These are phyloP conservation scores for Hepsetus odoe DNA, from an alignment of 2,113 vertebrate genomes.

Conservation along the genomic window DNA sequence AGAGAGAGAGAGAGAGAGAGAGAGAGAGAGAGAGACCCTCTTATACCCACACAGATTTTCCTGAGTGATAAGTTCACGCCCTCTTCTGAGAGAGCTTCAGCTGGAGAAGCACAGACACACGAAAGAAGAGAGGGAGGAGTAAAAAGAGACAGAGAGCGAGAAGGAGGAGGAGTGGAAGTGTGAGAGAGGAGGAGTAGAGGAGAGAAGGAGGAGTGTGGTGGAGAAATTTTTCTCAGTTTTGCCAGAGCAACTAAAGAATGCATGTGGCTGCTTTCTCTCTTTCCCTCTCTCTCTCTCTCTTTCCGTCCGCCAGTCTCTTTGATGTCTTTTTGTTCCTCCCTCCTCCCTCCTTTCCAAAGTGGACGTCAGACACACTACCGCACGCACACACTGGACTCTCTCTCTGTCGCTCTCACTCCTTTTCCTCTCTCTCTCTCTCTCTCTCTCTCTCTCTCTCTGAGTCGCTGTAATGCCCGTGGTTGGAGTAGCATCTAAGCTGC, in stretches of 20 bases:
- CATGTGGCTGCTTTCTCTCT: slow-evolving; percentile 68
- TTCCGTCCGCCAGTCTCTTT: slow-evolving; percentile 32
- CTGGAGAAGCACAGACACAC: not conserved
- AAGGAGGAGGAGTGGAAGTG: slow-evolving; percentile 63
- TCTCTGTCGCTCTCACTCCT: slow-evolving; percentile 10
- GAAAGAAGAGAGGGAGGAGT: not conserved
- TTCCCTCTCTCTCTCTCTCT: slow-evolving; percentile 53
- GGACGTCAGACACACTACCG: slow-evolving; percentile 53
- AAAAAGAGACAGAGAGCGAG: not conserved
- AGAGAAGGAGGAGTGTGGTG: slow-evolving; percentile 64
- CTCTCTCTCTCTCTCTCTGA: slow-evolving; percentile 24
- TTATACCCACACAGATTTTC: slow-evolving; percentile 10
- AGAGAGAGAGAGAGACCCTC: slow-evolving; percentile 55
- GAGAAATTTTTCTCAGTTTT: slow-evolving; percentile 69
- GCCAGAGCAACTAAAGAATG: slow-evolving; percentile 73
- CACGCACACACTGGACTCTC: slow-evolving; percentile 48
- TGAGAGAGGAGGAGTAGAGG: slow-evolving; percentile 61
- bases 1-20: too few species aligned
- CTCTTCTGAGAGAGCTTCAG: not conserved
- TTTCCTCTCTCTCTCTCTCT: slow-evolving; percentile 15
- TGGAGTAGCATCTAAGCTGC: slow-evolving; percentile 92
- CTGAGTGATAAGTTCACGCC: not conserved
- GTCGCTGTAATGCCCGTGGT: slow-evolving; percentile 88
- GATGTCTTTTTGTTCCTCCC: slow-evolving; percentile 23
- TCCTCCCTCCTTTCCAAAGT: not conserved